phyloP scores from a whole-genome alignment of 92 coral and sea anemone genomes.

The Porites cylindrica region DNA sequence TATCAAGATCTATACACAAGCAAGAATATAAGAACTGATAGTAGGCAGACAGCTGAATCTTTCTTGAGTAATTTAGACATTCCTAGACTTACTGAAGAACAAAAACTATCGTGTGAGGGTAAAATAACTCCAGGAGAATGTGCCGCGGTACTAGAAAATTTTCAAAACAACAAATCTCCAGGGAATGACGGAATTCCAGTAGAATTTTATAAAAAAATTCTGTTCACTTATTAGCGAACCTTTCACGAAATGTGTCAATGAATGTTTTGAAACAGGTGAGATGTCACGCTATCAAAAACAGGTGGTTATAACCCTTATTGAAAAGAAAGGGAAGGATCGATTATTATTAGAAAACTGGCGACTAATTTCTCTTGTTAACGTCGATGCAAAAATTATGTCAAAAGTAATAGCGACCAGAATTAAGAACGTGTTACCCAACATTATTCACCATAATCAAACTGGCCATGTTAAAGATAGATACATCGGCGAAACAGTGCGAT shows the following conservation, averaged over 20 bases:
- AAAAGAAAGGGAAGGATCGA: no score
- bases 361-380: background rate
- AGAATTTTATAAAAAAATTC: constrained; percentile 5
- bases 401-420: background rate
- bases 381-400: background rate
- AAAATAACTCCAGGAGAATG: background rate
- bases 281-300: no score
- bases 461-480: constrained; percentile 13
- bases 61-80: constrained; percentile 6
- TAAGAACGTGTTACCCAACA: background rate
- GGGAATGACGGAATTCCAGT: constrained; percentile 6
- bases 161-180: constrained; percentile 3
- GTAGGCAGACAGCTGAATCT: background rate
- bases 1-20: background rate
- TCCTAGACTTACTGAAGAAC: constrained; percentile 10
- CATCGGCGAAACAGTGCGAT: constrained; percentile 14
- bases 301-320: no score
- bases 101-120: constrained; percentile 1
- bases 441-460: background rate
- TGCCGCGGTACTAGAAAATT: background rate
- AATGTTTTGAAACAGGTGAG: no score
- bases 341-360: no score
- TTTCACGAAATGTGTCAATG: no score
- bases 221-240: no score
- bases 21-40: background rate